A percentile compares a stretch with the other conserved stretches of the same genome.
Evolutionary conservation across 2,888 invertebrate genomes (phyloP).

Genomic region (Perizoma flavofasciatum): DNA sequence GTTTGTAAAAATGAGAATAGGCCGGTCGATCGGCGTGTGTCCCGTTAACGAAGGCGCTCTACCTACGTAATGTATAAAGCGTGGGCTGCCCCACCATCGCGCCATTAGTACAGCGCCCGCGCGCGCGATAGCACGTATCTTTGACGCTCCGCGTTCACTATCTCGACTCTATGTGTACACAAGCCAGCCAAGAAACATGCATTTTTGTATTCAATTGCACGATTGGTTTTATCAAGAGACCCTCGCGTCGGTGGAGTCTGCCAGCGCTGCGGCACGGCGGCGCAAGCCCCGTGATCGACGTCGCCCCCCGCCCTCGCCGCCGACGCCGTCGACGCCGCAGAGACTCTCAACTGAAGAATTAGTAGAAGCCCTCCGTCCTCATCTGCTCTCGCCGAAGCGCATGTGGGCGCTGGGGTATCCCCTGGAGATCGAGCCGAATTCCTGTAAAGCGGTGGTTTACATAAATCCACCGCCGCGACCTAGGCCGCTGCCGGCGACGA

Average conservation of each 20-base stretch:
- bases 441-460: conserved; percentile 86
- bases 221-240: conserved; percentile 81
- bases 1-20: conserved; percentile 81
- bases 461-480: conserved; percentile 81
- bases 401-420: conserved; percentile 89
- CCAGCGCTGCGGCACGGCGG: conserved; percentile 72
- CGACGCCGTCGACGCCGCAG: conserved; percentile 75
- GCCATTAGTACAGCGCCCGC: conserved; percentile 80
- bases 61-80: conserved; percentile 80
- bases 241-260: conserved; percentile 71
- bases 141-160: conserved; percentile 71
- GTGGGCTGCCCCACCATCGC: conserved; percentile 78
- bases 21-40: conserved; percentile 80
- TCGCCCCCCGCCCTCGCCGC: conserved; percentile 74
- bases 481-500: conserved; percentile 60
- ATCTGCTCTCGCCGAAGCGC: conserved; percentile 85
- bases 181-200: conserved; percentile 73
- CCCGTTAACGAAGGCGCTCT: conserved; percentile 80
- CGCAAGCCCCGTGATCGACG: conserved; percentile 69
- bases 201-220: conserved; percentile 75
- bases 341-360: conserved; percentile 84
- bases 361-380: conserved; percentile 83
- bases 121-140: conserved; percentile 80
- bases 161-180: conserved; percentile 82
- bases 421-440: conserved; percentile 84